Base-by-base conservation (phyloP, 1,140 invertebrate genomes). In the Apis dorsata region DNA sequence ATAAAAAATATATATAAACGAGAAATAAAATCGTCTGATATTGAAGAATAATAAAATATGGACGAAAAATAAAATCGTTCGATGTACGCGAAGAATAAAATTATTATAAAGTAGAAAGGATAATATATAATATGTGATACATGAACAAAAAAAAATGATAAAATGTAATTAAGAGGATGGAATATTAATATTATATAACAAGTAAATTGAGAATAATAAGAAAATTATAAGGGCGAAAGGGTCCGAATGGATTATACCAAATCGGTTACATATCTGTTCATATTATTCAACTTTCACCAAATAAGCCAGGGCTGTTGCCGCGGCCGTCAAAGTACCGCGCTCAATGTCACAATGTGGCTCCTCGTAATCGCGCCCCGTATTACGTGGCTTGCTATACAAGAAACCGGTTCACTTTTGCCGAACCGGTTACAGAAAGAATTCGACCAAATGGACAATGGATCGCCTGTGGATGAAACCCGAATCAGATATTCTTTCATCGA, bases 341-440 rank as follows among this genome's bases (percentile, higher is more conserved):
- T 87, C 88, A 89, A 88, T 89, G 88, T 89, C 88, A 88, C 79
- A 84, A 88, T 66, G 73, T 53, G 76, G 86, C 63, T n/a, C 59
- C 83, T 88, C 80, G 86, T 88, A 88, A 89, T 88, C 81, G 85
- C 79, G 87, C 72, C 79, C 81, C 55, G 78, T 82, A 88, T 88
- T 89, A 88, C 87, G 85, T 86, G 51, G 51, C 62, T 49, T 53
- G 53, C 49, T 28, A 73, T 62, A 72, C n/a, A 65, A 66, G 73
- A 86, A 80, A 86, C 84, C 78, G 87, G 87, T 88, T 63, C 75
- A 76, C 71, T 88, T 88, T 88, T 83, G 68, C 65, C 60, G 71
- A 69, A 85, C 79, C 87, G 83, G 79, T 82, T 75, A 49, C 57
- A 7, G 66, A 60, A 80, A 79, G 68, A 80, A 85, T 85, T 59